These are phyloP conservation scores for Grus americana DNA, from an alignment of 2,113 vertebrate species.

Conservation along the genomic window DNA sequence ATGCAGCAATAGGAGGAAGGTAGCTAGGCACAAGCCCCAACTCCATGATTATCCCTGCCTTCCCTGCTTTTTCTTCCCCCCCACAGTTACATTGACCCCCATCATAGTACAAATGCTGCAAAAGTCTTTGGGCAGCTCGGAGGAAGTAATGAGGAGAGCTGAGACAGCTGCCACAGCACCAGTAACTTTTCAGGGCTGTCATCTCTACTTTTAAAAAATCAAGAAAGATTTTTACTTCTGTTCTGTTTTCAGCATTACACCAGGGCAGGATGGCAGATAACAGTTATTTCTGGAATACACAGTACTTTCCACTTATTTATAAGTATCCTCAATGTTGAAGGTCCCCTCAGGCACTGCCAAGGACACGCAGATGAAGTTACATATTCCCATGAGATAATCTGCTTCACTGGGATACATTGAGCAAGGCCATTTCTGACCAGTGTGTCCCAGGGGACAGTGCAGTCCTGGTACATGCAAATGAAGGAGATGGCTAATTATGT, in stretches of 20 bases:
- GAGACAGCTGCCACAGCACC: not conserved
- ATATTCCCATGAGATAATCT: not conserved
- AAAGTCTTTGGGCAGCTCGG: not conserved
- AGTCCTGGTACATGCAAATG: not conserved
- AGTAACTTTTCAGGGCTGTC: not conserved
- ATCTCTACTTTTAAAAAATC: not conserved
- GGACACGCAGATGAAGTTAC: not conserved
- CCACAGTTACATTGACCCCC: not conserved
- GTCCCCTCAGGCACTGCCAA: constrained; percentile 20
- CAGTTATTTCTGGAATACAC: not conserved
- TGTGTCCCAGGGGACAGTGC: not conserved
- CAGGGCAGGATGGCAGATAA: not conserved
- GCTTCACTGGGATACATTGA: not conserved
- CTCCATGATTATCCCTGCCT: not conserved
- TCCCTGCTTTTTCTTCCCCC: not conserved
- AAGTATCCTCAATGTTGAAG: not conserved
- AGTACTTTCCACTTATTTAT: not conserved
- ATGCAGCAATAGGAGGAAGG: not conserved
- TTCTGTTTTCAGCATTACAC: not conserved
- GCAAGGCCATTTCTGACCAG: not conserved
- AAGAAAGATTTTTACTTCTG: not conserved
- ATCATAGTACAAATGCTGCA: not conserved
- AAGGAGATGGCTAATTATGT: not conserved
- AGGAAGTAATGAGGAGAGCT: not conserved
- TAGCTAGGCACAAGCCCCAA: not conserved